Evolutionary conservation across 2,888 invertebrate genomes (phyloP), one percentile per base, ranked within the genome.

Genomic region (Ypsolopha scabrella): DNA sequence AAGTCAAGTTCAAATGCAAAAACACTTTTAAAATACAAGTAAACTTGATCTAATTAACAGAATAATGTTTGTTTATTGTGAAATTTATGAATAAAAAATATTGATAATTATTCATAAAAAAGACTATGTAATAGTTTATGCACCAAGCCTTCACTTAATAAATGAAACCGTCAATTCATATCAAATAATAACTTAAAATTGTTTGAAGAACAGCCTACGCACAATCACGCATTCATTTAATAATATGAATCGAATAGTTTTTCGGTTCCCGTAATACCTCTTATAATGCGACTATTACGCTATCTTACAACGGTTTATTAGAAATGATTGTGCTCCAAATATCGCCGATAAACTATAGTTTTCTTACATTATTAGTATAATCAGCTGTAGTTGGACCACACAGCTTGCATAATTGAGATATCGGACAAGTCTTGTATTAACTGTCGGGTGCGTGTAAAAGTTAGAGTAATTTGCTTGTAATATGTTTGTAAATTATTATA

Each of bases 341-440:
- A 72, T 75, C 74, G 75, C 71, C 77, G 73, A 74, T 78, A 68
- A 37, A 48, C 73, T 70, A 67, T 65, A 68, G 64, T 71, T 74
- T 70, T 70, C 72, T 68, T 73, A 71, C 70, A 77, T 77, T 75
- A 62, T 57, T 53, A 50, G 55, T 72, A 70, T 81, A 80, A 81
- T 80, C 65, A 72, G 64, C 65, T 66, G 62, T 63, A 54, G 14
- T 51, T 58, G 63, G 85, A 81, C 85, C 85, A 82, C 85, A 83
- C 85, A 76, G 61, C 58, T 60, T 61, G 63, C 60, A 64, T 80
- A 80, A 83, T 86, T 80, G 83, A 85, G 80, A 80, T 77, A 80
- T 77, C 69, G 64, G 60, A 67, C 61, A 70, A 67, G 70, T 75
- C 60, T 61, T 58, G 59, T 57, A 50, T 53, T 10, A 39, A 39